phyloP scores from a whole-genome alignment of 2,113 vertebrate species.

The Alligator mississippiensis region DNA sequence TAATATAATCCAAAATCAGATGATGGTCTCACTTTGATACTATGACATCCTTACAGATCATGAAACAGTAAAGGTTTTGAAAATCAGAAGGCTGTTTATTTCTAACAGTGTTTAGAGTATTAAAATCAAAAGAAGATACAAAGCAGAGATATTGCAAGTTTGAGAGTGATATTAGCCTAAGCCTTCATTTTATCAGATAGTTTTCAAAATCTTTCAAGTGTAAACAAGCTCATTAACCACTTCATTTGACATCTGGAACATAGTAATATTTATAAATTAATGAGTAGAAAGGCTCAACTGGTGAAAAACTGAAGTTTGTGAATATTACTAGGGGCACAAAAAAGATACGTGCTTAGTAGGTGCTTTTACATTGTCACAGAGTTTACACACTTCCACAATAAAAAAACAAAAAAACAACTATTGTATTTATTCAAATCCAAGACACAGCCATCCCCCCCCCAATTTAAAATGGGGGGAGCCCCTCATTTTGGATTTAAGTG shows the following conservation, averaged over 20 bases:
- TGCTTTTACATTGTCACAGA: neutral
- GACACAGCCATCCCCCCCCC: too few relatives aligned
- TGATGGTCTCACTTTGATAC: neutral
- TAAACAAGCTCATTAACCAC: neutral
- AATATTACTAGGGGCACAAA: neutral
- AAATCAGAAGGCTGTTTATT: conserved; percentile 28
- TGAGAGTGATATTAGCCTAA: neutral
- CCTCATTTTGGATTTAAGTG: too few relatives aligned
- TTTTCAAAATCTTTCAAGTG: neutral
- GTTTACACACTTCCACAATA: neutral
- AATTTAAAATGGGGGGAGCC: too few relatives aligned
- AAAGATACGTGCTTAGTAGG: neutral
- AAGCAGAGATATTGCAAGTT: neutral
- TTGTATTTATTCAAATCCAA: too few relatives aligned
- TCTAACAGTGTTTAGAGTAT: neutral
- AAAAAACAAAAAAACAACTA: neutral
- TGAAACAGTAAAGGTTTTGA: neutral
- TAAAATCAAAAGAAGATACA: neutral
- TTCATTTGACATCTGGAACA: conserved; percentile 13
- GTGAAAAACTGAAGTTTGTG: conserved; percentile 9
- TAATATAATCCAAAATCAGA: neutral
- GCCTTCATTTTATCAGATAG: neutral
- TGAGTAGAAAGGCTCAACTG: neutral
- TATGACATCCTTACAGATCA: rapidly evolving
- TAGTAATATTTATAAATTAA: neutral